Evolutionary conservation across 2,113 vertebrate species (phyloP).

Genomic region (Campylomormyrus numenius): DNA sequence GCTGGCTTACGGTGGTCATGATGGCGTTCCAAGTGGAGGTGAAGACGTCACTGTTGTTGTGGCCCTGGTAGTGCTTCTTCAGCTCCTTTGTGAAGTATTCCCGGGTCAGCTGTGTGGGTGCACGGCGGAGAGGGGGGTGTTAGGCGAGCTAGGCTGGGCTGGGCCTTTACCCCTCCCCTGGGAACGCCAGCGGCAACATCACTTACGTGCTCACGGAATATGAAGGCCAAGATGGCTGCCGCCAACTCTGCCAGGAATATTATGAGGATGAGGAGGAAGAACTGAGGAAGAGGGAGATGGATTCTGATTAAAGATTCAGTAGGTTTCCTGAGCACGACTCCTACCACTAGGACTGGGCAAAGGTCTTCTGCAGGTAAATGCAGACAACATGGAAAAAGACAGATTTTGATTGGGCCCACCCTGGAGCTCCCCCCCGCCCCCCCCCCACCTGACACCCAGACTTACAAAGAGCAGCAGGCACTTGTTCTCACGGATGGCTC

Average conservation of each 20-base stretch:
- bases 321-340: slow-evolving; percentile 13
- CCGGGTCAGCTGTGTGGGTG: slow-evolving; percentile 70
- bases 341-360: slow-evolving; percentile 17
- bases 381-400: too few relatives aligned
- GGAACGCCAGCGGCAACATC: neutral
- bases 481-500: slow-evolving; percentile 90
- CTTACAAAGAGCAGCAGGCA: slow-evolving; percentile 91
- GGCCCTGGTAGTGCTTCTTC: slow-evolving; percentile 79
- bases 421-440: neutral
- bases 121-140: neutral
- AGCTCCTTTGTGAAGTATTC: slow-evolving; percentile 90
- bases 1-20: slow-evolving; percentile 82
- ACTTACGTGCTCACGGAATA: slow-evolving; percentile 89
- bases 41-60: slow-evolving; percentile 79
- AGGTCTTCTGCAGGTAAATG: slow-evolving; percentile 20
- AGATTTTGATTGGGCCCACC: neutral
- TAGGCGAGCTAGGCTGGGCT: neutral
- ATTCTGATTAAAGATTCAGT: slow-evolving; percentile 46
- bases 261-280: slow-evolving; percentile 91
- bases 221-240: slow-evolving; percentile 84
- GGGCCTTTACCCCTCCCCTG: neutral
- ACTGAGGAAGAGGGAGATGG: slow-evolving; percentile 58
- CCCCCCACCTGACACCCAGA: slow-evolving; percentile 23
- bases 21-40: slow-evolving; percentile 88
- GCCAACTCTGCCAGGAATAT: slow-evolving; percentile 91